Evolutionary conservation across 2,113 vertebrate genomes (phyloP).

Genomic region (Chaetops frenatus): DNA sequence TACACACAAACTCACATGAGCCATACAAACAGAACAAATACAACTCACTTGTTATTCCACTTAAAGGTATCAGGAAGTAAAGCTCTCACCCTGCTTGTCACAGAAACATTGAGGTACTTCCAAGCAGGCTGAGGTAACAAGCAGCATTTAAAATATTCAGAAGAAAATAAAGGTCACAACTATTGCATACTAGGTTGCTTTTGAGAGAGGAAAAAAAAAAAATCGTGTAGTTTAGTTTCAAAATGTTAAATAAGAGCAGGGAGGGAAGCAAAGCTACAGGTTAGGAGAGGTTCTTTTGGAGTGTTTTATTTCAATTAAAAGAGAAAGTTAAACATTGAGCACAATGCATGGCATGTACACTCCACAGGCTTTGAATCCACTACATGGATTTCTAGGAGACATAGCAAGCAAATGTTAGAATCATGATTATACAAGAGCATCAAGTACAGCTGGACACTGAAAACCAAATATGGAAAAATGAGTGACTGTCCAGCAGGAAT

Average conservation of each 20-base stretch:
- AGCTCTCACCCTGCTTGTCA: not conserved
- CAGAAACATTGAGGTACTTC: not conserved
- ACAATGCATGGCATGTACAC: not conserved
- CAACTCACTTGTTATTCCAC: not conserved
- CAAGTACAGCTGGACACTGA: not conserved
- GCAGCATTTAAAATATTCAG: not conserved
- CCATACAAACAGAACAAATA: not conserved
- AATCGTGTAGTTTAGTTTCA: not conserved
- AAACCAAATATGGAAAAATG: not conserved
- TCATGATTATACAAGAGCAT: not conserved
- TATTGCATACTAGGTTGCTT: not conserved
- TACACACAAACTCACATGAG: not conserved
- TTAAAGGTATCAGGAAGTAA: not conserved
- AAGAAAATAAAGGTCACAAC: not conserved
- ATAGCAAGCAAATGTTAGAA: not conserved
- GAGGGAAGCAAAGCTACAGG: not conserved
- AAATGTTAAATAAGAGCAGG: not conserved
- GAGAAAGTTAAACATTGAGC: not conserved
- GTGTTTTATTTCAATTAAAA: not conserved
- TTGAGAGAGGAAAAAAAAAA: not conserved
- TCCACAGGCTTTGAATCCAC: not conserved
- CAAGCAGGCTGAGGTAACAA: not conserved
- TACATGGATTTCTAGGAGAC: not conserved
- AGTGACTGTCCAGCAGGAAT: not conserved
- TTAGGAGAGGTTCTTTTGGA: not conserved